These are phyloP conservation scores for Resseliella maxima DNA, from an alignment of 2,888 invertebrate genomes.

Conservation along the genomic window DNA sequence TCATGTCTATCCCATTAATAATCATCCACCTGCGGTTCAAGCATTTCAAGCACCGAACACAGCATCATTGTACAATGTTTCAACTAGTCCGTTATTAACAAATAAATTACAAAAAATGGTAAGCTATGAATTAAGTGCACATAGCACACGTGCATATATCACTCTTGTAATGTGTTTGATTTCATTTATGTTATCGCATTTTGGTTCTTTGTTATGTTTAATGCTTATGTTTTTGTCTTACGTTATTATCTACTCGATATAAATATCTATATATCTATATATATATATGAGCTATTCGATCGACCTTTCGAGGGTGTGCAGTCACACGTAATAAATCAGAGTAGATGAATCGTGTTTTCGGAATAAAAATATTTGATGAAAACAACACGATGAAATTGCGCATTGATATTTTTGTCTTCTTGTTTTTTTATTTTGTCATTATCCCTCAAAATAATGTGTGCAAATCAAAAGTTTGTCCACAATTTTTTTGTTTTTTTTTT, in stretches of 20 bases:
- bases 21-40: conserved; percentile 72
- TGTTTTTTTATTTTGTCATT: no score
- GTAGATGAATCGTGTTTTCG: neutral
- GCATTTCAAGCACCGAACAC: conserved; percentile 69
- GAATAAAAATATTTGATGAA: no score
- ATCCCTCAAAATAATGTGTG: no score
- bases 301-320: no score
- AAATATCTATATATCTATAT: no score
- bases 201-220: no score
- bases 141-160: neutral
- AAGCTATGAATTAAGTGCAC: conserved; percentile 58
- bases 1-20: conserved; percentile 78
- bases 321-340: neutral
- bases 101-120: conserved; percentile 62
- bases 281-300: no score
- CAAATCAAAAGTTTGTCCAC: no score
- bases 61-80: conserved; percentile 64
- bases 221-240: neutral
- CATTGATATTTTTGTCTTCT: no score
- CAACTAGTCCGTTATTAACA: conserved; percentile 66
- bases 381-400: no score
- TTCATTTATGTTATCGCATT: no score
- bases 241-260: neutral
- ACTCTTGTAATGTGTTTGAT: neutral
- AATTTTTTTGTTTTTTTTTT: no score